A percentile compares a stretch with the other conserved stretches of the same genome.
Evolutionary conservation across 2,888 invertebrate species (phyloP).

Genomic region (Sesia apiformis): DNA sequence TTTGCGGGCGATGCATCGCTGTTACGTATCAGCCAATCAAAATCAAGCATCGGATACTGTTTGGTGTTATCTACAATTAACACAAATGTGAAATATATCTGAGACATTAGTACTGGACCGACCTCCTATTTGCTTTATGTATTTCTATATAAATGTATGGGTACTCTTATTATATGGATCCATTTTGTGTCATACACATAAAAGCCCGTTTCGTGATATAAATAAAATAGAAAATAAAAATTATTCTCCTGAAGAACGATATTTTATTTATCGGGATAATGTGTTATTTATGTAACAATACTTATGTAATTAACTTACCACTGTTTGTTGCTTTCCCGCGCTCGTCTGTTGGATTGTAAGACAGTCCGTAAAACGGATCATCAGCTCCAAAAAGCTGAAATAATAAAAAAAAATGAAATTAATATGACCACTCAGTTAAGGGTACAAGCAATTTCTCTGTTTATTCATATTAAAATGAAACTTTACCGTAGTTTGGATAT

Average conservation of each 20-base stretch:
- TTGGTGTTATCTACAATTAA: slow-evolving; percentile 73
- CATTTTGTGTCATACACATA: neutral
- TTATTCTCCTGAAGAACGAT: neutral
- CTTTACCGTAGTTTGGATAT: too few species aligned
- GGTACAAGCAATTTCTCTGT: too few species aligned
- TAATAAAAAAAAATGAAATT: neutral
- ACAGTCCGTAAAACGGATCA: slow-evolving; percentile 68
- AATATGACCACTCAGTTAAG: too few species aligned
- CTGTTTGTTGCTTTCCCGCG: slow-evolving; percentile 40
- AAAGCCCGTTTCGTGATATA: too few species aligned
- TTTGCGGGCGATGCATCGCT: slow-evolving; percentile 55
- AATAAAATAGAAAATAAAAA: too few species aligned
- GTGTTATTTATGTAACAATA: too few species aligned
- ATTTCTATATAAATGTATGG: neutral
- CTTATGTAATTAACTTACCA: slow-evolving; percentile 37
- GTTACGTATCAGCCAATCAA: slow-evolving; percentile 72
- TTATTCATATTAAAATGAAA: too few species aligned
- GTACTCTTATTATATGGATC: neutral
- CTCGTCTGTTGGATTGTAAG: slow-evolving; percentile 52
- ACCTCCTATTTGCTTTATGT: neutral
- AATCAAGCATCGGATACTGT: slow-evolving; percentile 74
- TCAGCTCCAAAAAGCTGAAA: slow-evolving; percentile 66
- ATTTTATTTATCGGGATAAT: neutral
- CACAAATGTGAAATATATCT: slow-evolving; percentile 52
- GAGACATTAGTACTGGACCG: neutral